Evolutionary conservation across 2,113 vertebrate species (phyloP), one percentile per base, ranked within the genome.

Genomic region (Rallus limicola): DNA sequence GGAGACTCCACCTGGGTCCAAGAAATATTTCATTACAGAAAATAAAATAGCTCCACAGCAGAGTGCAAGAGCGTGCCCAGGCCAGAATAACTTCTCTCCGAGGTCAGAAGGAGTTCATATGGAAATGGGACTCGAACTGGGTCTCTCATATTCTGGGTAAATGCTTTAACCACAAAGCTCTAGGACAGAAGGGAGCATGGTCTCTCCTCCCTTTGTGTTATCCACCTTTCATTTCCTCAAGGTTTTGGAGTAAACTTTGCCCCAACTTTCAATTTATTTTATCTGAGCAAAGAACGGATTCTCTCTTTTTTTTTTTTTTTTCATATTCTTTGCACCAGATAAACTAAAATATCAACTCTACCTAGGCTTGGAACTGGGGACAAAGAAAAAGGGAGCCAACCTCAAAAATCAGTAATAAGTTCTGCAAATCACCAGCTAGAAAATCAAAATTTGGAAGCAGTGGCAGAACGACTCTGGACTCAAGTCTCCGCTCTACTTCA

Each of bases 191-290:
- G 6, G 1, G 5, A 16, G 9, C 6, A 38, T 4, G 5, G 46
- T 7, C 19, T 85, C 46, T 8, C 24, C 3, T 10, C 52, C 59
- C 42, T 19, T 16, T 71, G 31, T 26, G n/a, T 60, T 71, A 42
- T 33, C 17, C 20, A 67, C 19, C 15, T 24, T 59, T 50, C 42
- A 2, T 8, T 59, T 64, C 16, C 44, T 75, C 25, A 58, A 40
- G 24, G 12, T 19, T 78, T 48, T 11, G 0, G 1, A 9, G 16
- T 1, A 21, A 56, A 56, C 52, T 3, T 18, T 48, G 10, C 0
- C 3, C 1, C 15, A 48, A 34, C 21, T 75, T 86, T 67, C 26
- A 24, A 10, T 44, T 8, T 69, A 24, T 18, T 69, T 83, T 80
- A 77, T 29, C 31, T 88, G 33, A 86, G 16, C 1, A 1, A 85